These are phyloP conservation scores for Pelmatolapia mariae DNA, from an alignment of 2,113 vertebrate genomes.

Conservation along the genomic window DNA sequence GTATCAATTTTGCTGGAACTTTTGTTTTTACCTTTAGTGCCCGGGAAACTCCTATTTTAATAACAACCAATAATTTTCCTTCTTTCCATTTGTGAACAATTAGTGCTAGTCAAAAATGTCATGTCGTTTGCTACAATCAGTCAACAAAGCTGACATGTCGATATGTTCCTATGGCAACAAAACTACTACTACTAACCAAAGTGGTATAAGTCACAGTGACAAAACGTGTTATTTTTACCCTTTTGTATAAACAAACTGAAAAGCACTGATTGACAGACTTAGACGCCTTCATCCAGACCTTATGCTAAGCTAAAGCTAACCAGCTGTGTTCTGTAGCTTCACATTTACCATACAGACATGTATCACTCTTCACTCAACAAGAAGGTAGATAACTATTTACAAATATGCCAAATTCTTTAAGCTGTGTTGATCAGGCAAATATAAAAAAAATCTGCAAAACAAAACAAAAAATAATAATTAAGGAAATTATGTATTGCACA, in stretches of 20 bases:
- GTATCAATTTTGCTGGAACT: background rate
- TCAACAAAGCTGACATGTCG: background rate
- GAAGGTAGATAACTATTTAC: background rate
- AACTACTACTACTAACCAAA: background rate
- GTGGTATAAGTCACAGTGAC: background rate
- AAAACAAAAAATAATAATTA: background rate
- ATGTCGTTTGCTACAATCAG: background rate
- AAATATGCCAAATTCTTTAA: background rate
- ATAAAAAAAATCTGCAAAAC: background rate
- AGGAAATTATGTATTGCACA: conserved; percentile 34
- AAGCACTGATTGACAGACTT: background rate
- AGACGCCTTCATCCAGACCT: background rate
- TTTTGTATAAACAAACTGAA: background rate
- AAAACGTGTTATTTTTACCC: background rate
- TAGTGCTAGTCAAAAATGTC: background rate
- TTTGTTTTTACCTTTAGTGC: background rate
- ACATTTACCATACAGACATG: background rate
- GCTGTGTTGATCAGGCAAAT: background rate
- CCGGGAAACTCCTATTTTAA: background rate
- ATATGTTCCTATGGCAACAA: background rate
- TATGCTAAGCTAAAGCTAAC: background rate
- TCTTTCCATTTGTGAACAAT: background rate
- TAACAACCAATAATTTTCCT: background rate
- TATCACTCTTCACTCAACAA: background rate
- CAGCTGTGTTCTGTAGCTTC: background rate